Evolutionary conservation across 2,888 invertebrate genomes (phyloP), one percentile per base, ranked within the genome.

Genomic region (Rhyacophila evoluta): DNA sequence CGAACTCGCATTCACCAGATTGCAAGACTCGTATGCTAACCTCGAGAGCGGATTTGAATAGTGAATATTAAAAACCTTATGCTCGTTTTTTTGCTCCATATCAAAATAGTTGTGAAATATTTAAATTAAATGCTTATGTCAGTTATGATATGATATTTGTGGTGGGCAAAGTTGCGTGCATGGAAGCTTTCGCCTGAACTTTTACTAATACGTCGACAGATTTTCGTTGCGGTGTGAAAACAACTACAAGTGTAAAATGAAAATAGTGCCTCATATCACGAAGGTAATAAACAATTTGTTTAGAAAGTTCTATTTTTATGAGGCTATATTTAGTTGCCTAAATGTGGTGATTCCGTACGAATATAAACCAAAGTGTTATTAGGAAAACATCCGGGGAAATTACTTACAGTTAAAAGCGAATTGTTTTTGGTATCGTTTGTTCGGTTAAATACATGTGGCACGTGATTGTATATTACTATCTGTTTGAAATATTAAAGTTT

Each of bases 271-370:
- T 25, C 25, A 15, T 69, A 69, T 2, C 71, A 71, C 71, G 71
- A 71, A 71, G 71, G 71, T 71, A 36, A 19, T 71, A 71, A 71
- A 71, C 71, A 36, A 71, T 71, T 37, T 71, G 71, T 25, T 25
- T 15, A 25, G 71, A 71, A 71, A 71, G 33, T 29, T 71, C 71
- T 71, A 71, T 71, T 71, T 71, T 71, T 71, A 71, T 36, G 36
- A 1, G 2, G 36, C 19, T 71, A 71, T 71, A 19, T 71, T 36
- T 71, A 71, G 71, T 25, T 55, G 10, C 55, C 55, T 25, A 12
- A 55, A 25, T 55, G 55, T 55, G 55, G 19, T 19, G 55, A 55
- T 19, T 55, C 19, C 19, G 41, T 55, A 1, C 55, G 25, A 55
- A 55, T 55, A 55, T 55, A 55, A 55, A 55, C 55, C 10, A 6